Evolutionary conservation across 2,113 vertebrate genomes (phyloP).

Genomic region (Ondatra zibethicus): DNA sequence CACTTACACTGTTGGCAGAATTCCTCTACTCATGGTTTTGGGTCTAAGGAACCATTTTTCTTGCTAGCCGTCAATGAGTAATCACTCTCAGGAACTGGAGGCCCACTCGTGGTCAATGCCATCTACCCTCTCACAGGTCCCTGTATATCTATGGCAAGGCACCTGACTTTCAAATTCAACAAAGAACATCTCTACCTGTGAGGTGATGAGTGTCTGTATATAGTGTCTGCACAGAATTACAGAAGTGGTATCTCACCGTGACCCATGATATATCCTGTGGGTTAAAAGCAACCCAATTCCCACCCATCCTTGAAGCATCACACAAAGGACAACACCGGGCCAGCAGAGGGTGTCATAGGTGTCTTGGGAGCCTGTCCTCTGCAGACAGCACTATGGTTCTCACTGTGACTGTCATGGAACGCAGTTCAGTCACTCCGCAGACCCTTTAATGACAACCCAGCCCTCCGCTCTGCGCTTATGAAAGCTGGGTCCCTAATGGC

Average conservation of each 20-base stretch:
- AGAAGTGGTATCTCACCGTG: too few species aligned
- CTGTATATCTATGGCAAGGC: rapidly evolving
- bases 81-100: not conserved
- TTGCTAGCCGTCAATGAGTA: not conserved
- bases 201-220: rapidly evolving
- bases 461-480: not conserved
- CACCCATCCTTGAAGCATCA: not conserved
- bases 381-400: not conserved
- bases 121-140: not conserved
- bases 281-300: not conserved
- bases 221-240: not conserved
- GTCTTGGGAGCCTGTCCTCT: not conserved
- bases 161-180: not conserved
- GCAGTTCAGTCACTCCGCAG: rapidly evolving
- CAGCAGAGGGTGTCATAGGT: not conserved
- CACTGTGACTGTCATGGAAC: not conserved
- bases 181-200: not conserved
- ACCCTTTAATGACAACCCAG: not conserved
- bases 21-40: not conserved
- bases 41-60: not conserved
- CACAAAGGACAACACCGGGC: rapidly evolving
- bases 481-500: not conserved
- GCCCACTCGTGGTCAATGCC: not conserved
- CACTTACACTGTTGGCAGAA: not conserved
- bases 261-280: not conserved